Conservation (phyloP, 2,888 invertebrate species). For the Andrena dorsata region DNA sequence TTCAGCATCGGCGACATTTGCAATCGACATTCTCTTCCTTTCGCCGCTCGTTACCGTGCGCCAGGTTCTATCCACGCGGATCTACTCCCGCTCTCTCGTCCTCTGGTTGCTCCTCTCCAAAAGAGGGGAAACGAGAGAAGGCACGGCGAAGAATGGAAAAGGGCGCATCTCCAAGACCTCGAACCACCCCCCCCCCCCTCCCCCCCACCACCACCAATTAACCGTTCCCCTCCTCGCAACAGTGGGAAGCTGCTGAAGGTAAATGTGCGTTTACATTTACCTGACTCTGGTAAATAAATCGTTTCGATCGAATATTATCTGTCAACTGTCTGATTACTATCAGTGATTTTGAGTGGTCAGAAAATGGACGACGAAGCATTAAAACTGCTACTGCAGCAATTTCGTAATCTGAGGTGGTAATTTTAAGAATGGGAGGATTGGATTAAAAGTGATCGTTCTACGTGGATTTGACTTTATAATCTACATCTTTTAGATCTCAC, state of each 20-base stretch:
- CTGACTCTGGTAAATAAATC: too few relatives aligned
- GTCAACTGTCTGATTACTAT: too few relatives aligned
- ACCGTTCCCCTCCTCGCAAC: conserved; percentile 55
- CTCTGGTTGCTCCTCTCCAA: conserved; percentile 40
- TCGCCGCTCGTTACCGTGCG: conserved; percentile 67
- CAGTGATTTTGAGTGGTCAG: too few relatives aligned
- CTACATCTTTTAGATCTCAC: too few relatives aligned
- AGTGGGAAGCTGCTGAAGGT: conserved; percentile 52
- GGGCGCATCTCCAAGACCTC: conserved; percentile 38
- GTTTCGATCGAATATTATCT: too few relatives aligned
- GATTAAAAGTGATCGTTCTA: too few relatives aligned
- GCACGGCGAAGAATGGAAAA: conserved; percentile 10
- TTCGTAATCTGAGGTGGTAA: too few relatives aligned
- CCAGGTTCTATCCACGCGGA: conserved; percentile 43
- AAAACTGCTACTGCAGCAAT: too few relatives aligned
- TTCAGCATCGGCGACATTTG: conserved; percentile 71
- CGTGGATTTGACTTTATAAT: too few relatives aligned
- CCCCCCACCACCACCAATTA: conserved; percentile 58
- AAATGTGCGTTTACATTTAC: conserved; percentile 18
- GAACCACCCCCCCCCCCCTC: conserved; percentile 34
- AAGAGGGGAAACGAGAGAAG: conserved; percentile 22
- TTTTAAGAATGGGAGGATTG: too few relatives aligned
- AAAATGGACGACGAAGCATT: too few relatives aligned
- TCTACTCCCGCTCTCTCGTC: conserved; percentile 34
- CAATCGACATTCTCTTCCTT: conserved; percentile 70